Evolutionary conservation across 2,113 vertebrate species (phyloP), one percentile per base, ranked within the genome.

Genomic region (Nothobranchius kuhntae): DNA sequence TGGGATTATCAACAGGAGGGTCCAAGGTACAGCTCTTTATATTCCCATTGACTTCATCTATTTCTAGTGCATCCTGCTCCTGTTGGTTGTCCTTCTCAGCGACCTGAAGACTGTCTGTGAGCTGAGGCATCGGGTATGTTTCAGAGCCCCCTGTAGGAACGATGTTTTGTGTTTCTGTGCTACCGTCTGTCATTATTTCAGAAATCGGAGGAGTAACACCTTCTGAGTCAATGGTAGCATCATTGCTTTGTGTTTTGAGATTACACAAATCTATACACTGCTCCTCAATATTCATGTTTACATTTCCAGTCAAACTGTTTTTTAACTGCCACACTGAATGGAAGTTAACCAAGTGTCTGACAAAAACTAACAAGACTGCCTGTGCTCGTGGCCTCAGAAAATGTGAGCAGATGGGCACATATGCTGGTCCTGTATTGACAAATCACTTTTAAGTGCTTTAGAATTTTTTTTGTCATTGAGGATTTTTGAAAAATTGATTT

Each of bases 261-360:
- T 91, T 91, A 86, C 93, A 92, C 80, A 91, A 68, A 87, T 93
- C 92, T 85, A 91, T 53, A 82, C 88, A 68, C 88, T 91, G 85
- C 60, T 89, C 89, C 68, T 93, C 84, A 75, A 91, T 87, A 88
- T 93, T 93, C 92, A 94, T 93, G 65, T 86, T 94, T 87, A 91
- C 91, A 93, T 93, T 71, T 92, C 93, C 76, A 88, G 68, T 74
- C 46, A 68, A 71, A 81, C 71, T 66, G 68, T 69, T 58, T 65
- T 30, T 75, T 9, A 75, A 77, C 71, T 87, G 74, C 60, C 77
- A 85, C 70, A 70, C 75, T 81, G 75, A 53, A 61, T 61, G 51
- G 56, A 14, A 63, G 53, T 84, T 82, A 80, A 83, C 81, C 52
- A 72, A 21, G 57, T 67, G 57, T 80, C 73, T 58, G 79, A 55